Base-by-base conservation (phyloP, 2,888 invertebrate species). In the Yponomeuta malinellus region DNA sequence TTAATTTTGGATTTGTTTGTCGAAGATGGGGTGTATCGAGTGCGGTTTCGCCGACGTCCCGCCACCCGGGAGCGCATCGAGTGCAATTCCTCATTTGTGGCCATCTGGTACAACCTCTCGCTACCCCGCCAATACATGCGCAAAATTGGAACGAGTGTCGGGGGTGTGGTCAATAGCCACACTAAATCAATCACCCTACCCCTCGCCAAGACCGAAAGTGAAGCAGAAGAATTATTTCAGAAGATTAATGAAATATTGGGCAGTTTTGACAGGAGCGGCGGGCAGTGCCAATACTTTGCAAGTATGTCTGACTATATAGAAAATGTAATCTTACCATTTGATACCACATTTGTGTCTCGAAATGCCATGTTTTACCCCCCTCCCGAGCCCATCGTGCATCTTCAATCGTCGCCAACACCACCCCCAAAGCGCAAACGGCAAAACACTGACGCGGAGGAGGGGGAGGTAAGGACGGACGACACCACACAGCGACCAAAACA, bases 21-120 rank as follows among this genome's bases (percentile, higher is more conserved):
- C 29, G 65, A 65, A 65, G 65, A 31, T 6, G 65, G 65, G 29
- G 23, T 31, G 23, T 65, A 65, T 65, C n/a, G 65, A 31, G 65
- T 65, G 65, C 65, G 65, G 23, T 65, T n/a, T 29, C n/a, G 65
- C 10, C n/a, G 65, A 31, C 65, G 65, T 23, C 31, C 65, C 65
- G 65, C 65, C 29, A 65, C 65, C n/a, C 23, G 65, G 29, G 65
- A 65, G 29, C n/a, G n/a, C 10, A 29, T 65, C 23, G 65, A 65
- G 10, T 65, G 65, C 29, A 23, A 31, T 5, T 65, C 65, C 5
- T 31, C 23, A 31, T 29, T 31, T 10, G 31, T 65, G 10, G 65
- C 65, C n/a, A 29, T 65, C 10, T 65, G 65, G 65, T 65, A 65
- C 65, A 65, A 65, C 31, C 65, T 65, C 33, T 37, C 65, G 29